Evolutionary conservation across 1,140 invertebrate species (phyloP).

Genomic region (Yoshiicerus persimilis): DNA sequence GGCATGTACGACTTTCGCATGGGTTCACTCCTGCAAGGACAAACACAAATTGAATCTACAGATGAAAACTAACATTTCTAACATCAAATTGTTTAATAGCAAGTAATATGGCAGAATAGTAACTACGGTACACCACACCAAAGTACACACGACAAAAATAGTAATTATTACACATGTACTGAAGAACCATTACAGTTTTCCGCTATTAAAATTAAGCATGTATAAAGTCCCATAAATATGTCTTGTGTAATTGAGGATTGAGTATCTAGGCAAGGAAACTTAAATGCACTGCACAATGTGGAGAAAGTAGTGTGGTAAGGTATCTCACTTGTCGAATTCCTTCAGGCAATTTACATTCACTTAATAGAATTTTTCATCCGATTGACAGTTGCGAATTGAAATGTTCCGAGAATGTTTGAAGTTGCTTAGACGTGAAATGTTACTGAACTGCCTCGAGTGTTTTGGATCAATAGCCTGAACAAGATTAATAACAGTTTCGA

Average conservation of each 20-base stretch:
- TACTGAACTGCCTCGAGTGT: background rate
- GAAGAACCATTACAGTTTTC: background rate
- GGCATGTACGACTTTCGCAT: slow-evolving; percentile 73
- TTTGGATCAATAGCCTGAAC: slow-evolving; percentile 16
- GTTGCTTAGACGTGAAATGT: background rate
- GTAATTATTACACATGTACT: background rate
- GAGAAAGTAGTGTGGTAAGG: background rate
- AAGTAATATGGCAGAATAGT: background rate
- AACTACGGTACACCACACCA: background rate
- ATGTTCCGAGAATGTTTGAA: background rate
- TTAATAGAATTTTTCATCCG: background rate
- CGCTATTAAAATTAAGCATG: background rate
- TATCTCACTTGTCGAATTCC: background rate
- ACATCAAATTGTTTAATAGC: background rate
- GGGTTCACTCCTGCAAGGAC: slow-evolving; percentile 72
- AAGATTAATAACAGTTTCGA: slow-evolving; percentile 9
- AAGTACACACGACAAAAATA: background rate
- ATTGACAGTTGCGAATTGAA: background rate
- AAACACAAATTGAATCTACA: slow-evolving; percentile 21
- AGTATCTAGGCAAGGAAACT: too few relatives aligned
- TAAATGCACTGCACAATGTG: background rate
- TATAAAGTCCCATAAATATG: background rate
- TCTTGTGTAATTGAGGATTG: background rate
- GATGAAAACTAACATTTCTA: background rate
- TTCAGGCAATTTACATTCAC: background rate